Base-by-base conservation (phyloP, 2,113 vertebrate species). In the Cyanoliseus patagonus region DNA sequence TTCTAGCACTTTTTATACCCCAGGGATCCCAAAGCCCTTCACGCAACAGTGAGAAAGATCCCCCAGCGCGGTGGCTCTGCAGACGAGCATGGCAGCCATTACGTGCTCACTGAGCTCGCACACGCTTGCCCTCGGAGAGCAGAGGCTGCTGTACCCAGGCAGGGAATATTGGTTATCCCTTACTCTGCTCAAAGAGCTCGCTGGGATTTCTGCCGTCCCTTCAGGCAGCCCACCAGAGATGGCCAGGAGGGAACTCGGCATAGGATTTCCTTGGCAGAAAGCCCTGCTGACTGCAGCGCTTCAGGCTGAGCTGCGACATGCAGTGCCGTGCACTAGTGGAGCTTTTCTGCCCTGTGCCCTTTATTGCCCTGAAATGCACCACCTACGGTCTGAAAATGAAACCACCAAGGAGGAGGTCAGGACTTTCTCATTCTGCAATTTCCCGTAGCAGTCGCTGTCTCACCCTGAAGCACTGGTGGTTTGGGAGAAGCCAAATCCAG, bases 11-110 rank as follows among this genome's bases (percentile, higher is more conserved):
- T 89, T 91, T 94, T 88, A 66, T n/a, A 64, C 90, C 69, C 88
- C 90, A 88, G 94, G 77, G 95, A 96, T 10, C 42, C 66, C 81
- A 62, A 96, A 96, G 92, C 76, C 95, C 90, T 97, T 97, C 93
- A 92, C 82, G 95, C 92, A 96, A 88, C 68, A 57, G 67, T 88
- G 93, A 27, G 93, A 91, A 97, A 95, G 84, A 69, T 85, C 62
- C 88, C 94, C 53, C 46, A 88, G 88, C 1, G 5, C 4, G 1
- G 91, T 73, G 83, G 87, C 76, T 94, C 81, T 7, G 17, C 81
- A 66, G 93, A 83, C 1, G 25, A 91, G 87, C 17, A 76, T 95
- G 73, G 93, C 86, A 77, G 88, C 83, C 94, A 91, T 97, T 91
- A 96, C 12, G 11, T 0, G 86, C 95, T 96, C 78, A 92, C 90